Percentiles rank a stretch among this genome's conserved stretches.
Evolutionary conservation across 2,888 invertebrate species (phyloP).

Genomic region (Netelia virgata): DNA sequence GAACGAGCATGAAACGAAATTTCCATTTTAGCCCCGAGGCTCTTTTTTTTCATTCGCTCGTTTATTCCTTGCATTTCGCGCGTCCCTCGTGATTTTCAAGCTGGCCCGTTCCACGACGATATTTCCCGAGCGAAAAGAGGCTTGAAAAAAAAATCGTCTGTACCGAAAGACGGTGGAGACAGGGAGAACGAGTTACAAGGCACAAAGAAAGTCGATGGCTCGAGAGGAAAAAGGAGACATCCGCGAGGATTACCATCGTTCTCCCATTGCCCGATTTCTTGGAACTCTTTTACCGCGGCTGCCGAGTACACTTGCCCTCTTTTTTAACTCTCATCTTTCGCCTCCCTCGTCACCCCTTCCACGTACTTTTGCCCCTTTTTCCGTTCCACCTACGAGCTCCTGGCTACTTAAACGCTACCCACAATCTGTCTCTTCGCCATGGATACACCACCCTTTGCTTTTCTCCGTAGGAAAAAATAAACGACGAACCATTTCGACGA

Average conservation of each 20-base stretch:
- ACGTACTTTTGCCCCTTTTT: background rate
- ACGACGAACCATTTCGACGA: background rate
- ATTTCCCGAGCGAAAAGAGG: slow-evolving; percentile 49
- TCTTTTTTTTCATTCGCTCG: slow-evolving; percentile 34
- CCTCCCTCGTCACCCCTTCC: slow-evolving; percentile 2
- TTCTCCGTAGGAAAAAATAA: background rate
- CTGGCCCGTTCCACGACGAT: slow-evolving; percentile 35
- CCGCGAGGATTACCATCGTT: slow-evolving; percentile 63
- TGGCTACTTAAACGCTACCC: background rate
- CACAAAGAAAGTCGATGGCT: slow-evolving; percentile 47
- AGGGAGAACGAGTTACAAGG: slow-evolving; percentile 44
- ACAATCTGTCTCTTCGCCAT: too few relatives aligned
- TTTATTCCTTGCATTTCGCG: slow-evolving; percentile 60
- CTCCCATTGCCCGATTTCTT: slow-evolving; percentile 57
- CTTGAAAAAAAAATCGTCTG: slow-evolving; percentile 22
- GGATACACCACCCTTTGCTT: too few relatives aligned
- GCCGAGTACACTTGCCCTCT: slow-evolving; percentile 3
- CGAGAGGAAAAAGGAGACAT: slow-evolving; percentile 57
- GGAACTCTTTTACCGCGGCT: slow-evolving; percentile 26
- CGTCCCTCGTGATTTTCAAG: background rate
- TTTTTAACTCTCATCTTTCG: slow-evolving; percentile 28
- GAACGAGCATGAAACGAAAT: slow-evolving; percentile 57
- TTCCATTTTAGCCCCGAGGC: slow-evolving; percentile 65
- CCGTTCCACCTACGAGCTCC: background rate
- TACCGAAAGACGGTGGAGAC: slow-evolving; percentile 20